A percentile compares a stretch with the other conserved stretches of the same genome.
Evolutionary conservation across 2,113 vertebrate species (phyloP).

Genomic region (Arenaria interpres): DNA sequence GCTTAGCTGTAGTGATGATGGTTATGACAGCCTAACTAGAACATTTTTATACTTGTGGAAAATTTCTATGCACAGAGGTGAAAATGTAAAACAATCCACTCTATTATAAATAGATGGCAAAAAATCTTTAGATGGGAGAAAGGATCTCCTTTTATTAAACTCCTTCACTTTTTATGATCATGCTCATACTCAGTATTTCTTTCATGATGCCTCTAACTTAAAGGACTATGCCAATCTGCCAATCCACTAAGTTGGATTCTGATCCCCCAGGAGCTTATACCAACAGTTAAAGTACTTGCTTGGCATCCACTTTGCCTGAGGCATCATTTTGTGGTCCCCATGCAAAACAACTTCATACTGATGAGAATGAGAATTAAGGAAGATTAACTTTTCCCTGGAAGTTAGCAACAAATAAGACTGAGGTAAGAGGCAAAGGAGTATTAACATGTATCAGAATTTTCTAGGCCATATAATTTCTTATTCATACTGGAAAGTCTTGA

Average conservation of each 20-base stretch:
- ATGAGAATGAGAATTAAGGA: not conserved
- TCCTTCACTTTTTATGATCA: not conserved
- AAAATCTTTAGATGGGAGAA: not conserved
- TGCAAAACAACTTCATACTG: conserved; percentile 2
- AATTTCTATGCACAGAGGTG: conserved; percentile 47
- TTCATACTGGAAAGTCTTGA: not conserved
- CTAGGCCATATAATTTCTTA: not conserved
- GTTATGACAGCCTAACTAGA: conserved; percentile 65
- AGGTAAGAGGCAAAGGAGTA: not conserved
- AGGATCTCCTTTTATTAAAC: not conserved
- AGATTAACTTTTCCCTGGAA: conserved; percentile 14
- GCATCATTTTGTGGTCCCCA: not conserved
- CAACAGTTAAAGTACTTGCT: conserved; percentile 11
- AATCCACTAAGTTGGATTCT: not conserved
- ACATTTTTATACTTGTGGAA: conserved; percentile 53
- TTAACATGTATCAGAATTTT: not conserved
- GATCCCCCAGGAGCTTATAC: not conserved
- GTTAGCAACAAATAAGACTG: not conserved
- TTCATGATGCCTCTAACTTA: not conserved
- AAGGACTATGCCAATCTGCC: not conserved
- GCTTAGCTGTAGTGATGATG: conserved; percentile 67
- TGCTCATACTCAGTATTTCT: not conserved
- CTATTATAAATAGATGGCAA: conserved; percentile 42
- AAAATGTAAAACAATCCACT: conserved; percentile 49
- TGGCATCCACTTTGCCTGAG: not conserved